Base-by-base conservation (phyloP, 2,113 vertebrate species). In the Myotis lucifugus region DNA sequence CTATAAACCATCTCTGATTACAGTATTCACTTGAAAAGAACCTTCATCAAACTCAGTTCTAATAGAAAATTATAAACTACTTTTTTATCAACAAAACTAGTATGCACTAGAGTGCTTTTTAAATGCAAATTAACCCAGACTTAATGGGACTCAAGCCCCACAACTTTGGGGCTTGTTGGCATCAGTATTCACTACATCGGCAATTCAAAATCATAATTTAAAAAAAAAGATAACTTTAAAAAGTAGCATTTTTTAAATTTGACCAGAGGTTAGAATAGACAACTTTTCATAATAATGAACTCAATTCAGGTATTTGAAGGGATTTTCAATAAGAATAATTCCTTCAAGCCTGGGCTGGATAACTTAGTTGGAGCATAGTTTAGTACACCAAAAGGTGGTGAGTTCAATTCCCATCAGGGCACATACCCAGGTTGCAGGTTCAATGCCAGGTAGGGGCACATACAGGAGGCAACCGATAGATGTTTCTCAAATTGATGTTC, bases 221-320 rank as follows among this genome's bases (percentile, higher is more conserved):
- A 13, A 84, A 13, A 84, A 94, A 46, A 17, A 14, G 69, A 92
- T 14, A 82, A 46, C 0, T 46, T 50, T 77, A 48, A 97, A 92
- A 97, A 85, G 3, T 40, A 94, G 40, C 70, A 48, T 88, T 95
- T 92, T 94, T 11, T 70, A 3, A 19, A 56, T 66, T 94, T 90
- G 52, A 18, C 11, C 23, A 88, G 73, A 69, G 29, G 32, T 86
- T 81, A 95, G 46, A 46, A 6, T 84, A 59, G 61, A 87, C 67
- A 95, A 34, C 11, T 97, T 97, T 97, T 87, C 94, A 79, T 86
- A 94, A 67, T 67, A 96, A 92, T 91, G 2, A 87, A 85, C 81
- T 88, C 54, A 69, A 83, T 93, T 94, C 79, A 76, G 11, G 6
- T 85, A 8, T 83, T 97, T 94, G 84, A 94, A 89, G 18, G 21